Conservation (phyloP, 2,888 invertebrate species). For the Amphipyra tragopoginis region DNA sequence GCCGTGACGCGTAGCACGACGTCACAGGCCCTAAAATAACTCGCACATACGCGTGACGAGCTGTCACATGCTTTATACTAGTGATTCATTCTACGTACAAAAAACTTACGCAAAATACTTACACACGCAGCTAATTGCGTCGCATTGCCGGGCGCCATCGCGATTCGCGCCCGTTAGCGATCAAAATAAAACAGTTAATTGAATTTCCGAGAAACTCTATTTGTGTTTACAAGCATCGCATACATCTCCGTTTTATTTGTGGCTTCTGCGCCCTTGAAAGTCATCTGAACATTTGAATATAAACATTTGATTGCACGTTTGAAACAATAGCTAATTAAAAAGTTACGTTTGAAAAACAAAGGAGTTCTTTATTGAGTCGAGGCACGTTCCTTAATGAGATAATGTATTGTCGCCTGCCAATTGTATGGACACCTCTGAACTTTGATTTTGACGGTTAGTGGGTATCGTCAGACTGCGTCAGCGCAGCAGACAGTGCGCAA, state of each 20-base stretch:
- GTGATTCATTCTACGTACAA: conserved; percentile 56
- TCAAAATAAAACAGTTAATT: conserved; percentile 68
- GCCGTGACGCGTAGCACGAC: conserved; percentile 39
- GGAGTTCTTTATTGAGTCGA: conserved; percentile 14
- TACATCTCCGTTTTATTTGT: conserved; percentile 61
- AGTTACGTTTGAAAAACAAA: conserved; percentile 27
- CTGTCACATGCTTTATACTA: conserved; percentile 40
- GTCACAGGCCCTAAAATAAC: conserved; percentile 46
- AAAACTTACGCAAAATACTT: conserved; percentile 59
- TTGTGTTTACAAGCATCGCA: conserved; percentile 70
- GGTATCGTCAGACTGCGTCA: conserved; percentile 9
- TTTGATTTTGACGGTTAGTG: conserved; percentile 10
- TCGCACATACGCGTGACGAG: conserved; percentile 22
- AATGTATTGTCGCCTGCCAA: conserved; percentile 21
- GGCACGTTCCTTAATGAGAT: conserved; percentile 19
- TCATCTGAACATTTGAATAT: conserved; percentile 39
- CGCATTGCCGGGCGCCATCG: conserved; percentile 54
- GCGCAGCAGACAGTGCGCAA: conserved; percentile 15
- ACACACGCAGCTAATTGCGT: conserved; percentile 53
- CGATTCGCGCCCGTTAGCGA: conserved; percentile 40
- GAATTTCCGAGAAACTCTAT: conserved; percentile 76
- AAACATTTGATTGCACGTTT: conserved; percentile 12
- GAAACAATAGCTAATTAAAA: conserved; percentile 41
- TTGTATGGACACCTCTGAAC: conserved; percentile 12
- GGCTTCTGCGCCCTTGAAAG: conserved; percentile 65